Percentiles rank a stretch among this genome's conserved stretches.
phyloP scores from a whole-genome alignment of 2,113 vertebrate species.

The Neolamprologus fasciatus region DNA sequence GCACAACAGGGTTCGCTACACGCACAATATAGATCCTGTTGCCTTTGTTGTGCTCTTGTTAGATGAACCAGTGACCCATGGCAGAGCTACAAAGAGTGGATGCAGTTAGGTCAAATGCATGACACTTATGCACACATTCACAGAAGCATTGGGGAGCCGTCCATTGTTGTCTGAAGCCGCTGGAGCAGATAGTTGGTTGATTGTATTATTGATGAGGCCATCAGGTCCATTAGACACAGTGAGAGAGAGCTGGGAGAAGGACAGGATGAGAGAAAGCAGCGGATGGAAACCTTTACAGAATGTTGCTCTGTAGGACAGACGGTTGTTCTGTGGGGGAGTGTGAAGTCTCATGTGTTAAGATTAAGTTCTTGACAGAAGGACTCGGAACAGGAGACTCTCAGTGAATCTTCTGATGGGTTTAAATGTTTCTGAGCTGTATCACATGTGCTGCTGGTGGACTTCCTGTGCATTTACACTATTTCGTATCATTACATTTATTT shows the following conservation, averaged over 20 bases:
- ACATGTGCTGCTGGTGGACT: neutral
- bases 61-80: slow-evolving; percentile 4
- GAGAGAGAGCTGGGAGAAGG: neutral
- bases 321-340: neutral
- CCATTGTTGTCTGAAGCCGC: slow-evolving; percentile 27
- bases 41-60: slow-evolving; percentile 7
- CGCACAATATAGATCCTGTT: neutral
- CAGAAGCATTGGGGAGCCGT: neutral
- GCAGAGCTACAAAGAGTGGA: neutral
- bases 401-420: neutral
- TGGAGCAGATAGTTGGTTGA: slow-evolving; percentile 17
- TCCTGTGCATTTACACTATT: neutral
- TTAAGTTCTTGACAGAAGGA: neutral
- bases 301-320: neutral
- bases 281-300: neutral
- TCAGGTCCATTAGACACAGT: slow-evolving; percentile 26
- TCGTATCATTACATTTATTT: neutral
- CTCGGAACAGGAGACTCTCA: fast-evolving
- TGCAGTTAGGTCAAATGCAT: neutral
- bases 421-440: neutral
- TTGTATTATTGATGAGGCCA: slow-evolving; percentile 58
- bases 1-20: neutral
- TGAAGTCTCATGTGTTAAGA: neutral
- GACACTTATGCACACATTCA: neutral
- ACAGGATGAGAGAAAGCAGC: neutral